phyloP scores from a whole-genome alignment of 2,113 vertebrate genomes.

The Dicrurus megarhynchus region DNA sequence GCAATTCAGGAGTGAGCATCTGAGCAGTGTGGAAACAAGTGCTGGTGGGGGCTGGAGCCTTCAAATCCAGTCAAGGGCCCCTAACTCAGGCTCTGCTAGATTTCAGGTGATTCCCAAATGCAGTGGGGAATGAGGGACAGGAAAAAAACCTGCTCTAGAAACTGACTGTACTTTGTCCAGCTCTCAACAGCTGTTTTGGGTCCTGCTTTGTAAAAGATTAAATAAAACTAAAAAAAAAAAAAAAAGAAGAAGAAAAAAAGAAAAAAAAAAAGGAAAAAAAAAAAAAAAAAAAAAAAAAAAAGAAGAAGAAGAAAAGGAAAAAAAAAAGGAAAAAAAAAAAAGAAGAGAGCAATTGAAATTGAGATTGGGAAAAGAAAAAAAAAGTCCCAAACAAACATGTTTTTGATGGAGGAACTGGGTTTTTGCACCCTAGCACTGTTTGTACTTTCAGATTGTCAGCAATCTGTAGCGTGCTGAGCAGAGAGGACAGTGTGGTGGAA shows the following conservation, averaged over 20 bases:
- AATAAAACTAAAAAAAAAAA: background rate
- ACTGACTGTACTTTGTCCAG: background rate
- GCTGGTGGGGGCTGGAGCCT: background rate
- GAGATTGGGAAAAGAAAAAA: background rate
- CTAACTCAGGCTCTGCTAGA: background rate
- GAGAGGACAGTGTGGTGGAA: conserved; percentile 9
- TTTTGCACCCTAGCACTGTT: background rate
- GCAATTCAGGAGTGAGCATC: background rate
- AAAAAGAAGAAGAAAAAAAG: background rate
- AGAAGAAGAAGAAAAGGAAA: rapidly evolving
- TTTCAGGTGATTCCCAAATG: background rate
- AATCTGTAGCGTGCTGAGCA: background rate
- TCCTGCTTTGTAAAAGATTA: background rate
- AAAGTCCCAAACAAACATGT: background rate
- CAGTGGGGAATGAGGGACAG: background rate
- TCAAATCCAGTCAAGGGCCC: background rate
- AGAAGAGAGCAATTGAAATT: background rate
- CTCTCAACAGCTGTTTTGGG: background rate
- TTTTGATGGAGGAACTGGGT: background rate
- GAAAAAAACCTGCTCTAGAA: background rate
- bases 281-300: background rate
- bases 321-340: no score
- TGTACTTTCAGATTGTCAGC: background rate
- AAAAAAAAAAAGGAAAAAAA: background rate
- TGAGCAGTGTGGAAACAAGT: background rate